Base-by-base conservation (phyloP, 2,797 vertebrate species). In the Tenualosa ilisha region DNA sequence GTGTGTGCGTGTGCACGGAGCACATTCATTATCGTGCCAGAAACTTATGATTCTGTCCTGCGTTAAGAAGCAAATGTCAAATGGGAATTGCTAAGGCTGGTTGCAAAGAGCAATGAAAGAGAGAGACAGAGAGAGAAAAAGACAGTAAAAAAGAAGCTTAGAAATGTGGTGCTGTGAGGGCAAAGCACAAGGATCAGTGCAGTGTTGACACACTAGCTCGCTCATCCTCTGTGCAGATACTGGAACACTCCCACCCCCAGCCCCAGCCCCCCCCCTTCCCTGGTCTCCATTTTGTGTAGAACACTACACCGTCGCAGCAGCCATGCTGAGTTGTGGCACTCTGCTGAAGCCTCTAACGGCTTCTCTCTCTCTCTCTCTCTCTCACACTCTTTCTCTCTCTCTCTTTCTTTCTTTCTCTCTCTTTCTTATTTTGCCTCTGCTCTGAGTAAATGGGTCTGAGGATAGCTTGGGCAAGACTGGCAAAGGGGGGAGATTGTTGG, bases 251-350 rank as follows among this genome's bases (percentile, higher is more conserved):
- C 37, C 40, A 13, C 72, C 2, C 31, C 72, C 24, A 20, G 1
- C 3, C 49, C 31, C 53, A 5, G 9, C 83, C 37, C 11, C 22
- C 81, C 17, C 59, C 31, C 81, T 86, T 85, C 26, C 46, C 43
- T 84, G 72, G 83, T 85, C 89, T 87, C 89, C 89, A 89, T 89
- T 89, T 89, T 89, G 87, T 84, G 85, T 56, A 12, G 3, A 56
- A 50, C 26, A 68, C 68, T 59, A 50, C 43, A 68, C 68, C 59
- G 81, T 82, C 12, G 20, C 61, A 59, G 83, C 86, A 37, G 83
- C 72, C 85, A 82, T 84, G 85, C 72, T 79, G 72, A 37, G 72
- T 20, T 22, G 40, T 37, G 37, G 3, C 12, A 17, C 86, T 81
- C 75, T 82, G 53, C 84, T 43, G 22, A 49, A 83, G 68, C 68